These are phyloP conservation scores for Chrysolophus pictus DNA, from an alignment of 2,797 vertebrate genomes.

Conservation along the genomic window DNA sequence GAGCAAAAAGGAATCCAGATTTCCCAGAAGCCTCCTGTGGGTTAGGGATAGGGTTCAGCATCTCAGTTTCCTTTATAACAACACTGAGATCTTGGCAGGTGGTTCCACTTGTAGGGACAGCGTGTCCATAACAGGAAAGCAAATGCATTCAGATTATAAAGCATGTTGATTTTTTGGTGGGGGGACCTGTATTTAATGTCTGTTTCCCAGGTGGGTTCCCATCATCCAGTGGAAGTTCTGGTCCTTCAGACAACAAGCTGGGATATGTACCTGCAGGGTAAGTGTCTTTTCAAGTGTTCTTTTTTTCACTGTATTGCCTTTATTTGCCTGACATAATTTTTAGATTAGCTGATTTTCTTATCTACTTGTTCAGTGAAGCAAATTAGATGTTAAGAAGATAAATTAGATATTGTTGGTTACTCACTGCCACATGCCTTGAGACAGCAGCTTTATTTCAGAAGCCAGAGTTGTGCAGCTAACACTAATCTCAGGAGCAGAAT, in stretches of 20 bases:
- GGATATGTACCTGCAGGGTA: constrained; percentile 78
- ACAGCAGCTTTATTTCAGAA: not conserved
- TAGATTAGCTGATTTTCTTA: not conserved
- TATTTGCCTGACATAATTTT: not conserved
- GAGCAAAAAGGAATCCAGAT: not conserved
- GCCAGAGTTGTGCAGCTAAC: not conserved
- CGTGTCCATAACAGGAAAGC: accelerated
- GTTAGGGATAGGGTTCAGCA: accelerated
- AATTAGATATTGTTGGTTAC: not conserved
- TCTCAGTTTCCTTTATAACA: too few species aligned
- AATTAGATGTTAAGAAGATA: not conserved
- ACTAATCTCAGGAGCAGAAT: accelerated
- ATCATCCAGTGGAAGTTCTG: not conserved
- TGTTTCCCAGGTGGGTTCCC: constrained; percentile 69
- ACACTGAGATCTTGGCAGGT: accelerated
- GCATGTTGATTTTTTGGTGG: accelerated
- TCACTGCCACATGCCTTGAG: not conserved
- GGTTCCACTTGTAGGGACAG: not conserved
- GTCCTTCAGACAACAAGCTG: constrained; percentile 62
- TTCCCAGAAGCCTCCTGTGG: not conserved
- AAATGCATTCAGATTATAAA: accelerated
- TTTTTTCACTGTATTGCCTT: not conserved
- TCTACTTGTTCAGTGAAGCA: not conserved
- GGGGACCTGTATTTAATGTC: accelerated
- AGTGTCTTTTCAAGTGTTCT: not conserved